These are phyloP conservation scores for Artemia sinica DNA, from an alignment of 2,888 invertebrate genomes.

Conservation along the genomic window DNA sequence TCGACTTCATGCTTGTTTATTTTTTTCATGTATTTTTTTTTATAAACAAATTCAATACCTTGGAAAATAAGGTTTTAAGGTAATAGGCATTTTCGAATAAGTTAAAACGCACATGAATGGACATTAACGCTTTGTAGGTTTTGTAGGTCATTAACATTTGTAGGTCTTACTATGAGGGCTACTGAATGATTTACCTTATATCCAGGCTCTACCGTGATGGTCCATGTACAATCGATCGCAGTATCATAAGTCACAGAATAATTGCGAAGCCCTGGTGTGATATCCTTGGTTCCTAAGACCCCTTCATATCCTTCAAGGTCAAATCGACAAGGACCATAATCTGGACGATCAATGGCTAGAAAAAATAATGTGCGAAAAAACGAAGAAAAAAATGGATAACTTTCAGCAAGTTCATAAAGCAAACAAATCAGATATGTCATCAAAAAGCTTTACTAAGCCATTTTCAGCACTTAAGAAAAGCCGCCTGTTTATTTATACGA, in stretches of 20 bases:
- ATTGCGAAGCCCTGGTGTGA: constrained; percentile 38
- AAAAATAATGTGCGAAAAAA: neutral
- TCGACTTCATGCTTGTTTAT: too few relatives aligned
- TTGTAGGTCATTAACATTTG: too few relatives aligned
- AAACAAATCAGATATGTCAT: neutral
- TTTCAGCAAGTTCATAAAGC: neutral
- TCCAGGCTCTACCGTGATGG: constrained; percentile 42
- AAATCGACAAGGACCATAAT: constrained; percentile 42
- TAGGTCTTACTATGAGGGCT: too few relatives aligned
- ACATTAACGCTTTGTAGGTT: too few relatives aligned
- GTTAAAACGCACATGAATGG: too few relatives aligned
- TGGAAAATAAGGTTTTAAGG: too few relatives aligned
- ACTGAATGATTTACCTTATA: constrained; percentile 41
- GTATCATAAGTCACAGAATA: constrained; percentile 39
- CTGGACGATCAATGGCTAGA: constrained; percentile 35
- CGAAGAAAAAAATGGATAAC: neutral
- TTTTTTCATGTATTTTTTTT: too few relatives aligned
- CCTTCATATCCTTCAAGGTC: constrained; percentile 40
- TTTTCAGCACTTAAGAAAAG: neutral
- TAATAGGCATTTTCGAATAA: too few relatives aligned
- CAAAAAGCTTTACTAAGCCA: neutral
- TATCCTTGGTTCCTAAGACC: constrained; percentile 40
- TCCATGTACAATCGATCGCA: constrained; percentile 56
- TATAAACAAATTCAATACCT: too few relatives aligned
- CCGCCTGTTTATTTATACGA: neutral